Base-by-base conservation (phyloP, 2,113 vertebrate species). In the Apeltes quadracus region DNA sequence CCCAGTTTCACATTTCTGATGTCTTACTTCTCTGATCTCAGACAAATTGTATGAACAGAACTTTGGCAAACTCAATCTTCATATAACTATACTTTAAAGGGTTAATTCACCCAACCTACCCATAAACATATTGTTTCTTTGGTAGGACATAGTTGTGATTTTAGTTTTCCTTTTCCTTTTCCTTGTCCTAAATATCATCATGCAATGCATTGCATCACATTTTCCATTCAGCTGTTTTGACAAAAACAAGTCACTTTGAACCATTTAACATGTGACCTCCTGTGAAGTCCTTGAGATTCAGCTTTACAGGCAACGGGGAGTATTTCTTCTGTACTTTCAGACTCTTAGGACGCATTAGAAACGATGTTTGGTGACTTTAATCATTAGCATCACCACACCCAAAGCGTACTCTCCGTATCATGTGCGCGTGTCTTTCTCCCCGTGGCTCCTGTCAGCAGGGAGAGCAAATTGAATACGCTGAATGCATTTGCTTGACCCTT, bases 401-500 rank as follows among this genome's bases (percentile, higher is more conserved):
- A 51, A 76, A 67, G 39, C 64, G 12, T 14, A 50, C 51, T 68
- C 38, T 55, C n/a, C n/a, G 41, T 1, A 46, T 58, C 29, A 46
- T 50, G 20, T 16, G 58, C 7, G 10, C 23, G 41, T 46, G 46
- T 61, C 50, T 43, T 7, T 61, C 15, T 32, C 18, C 51, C 50
- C 70, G 23, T 25, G 14, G 65, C 23, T 38, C 58, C 54, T 38
- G 36, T 55, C 46, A 75, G 68, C 56, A 32, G 38, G 22, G 38
- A 76, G 69, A 75, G 76, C 65, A 78, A 85, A 79, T 81, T 85
- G 75, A 82, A 83, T 72, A 84, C 78, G 68, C 68, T 85, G 73
- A 81, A 72, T 69, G 55, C 36, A 55, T 85, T 85, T 87, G 63
- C 79, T 73, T 85, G 78, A 88, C 80, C 80, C 82, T 69, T n/a